Evolutionary conservation across 2,113 vertebrate species (phyloP), one percentile per base, ranked within the genome.

Genomic region (Phyllostomus hastatus): DNA sequence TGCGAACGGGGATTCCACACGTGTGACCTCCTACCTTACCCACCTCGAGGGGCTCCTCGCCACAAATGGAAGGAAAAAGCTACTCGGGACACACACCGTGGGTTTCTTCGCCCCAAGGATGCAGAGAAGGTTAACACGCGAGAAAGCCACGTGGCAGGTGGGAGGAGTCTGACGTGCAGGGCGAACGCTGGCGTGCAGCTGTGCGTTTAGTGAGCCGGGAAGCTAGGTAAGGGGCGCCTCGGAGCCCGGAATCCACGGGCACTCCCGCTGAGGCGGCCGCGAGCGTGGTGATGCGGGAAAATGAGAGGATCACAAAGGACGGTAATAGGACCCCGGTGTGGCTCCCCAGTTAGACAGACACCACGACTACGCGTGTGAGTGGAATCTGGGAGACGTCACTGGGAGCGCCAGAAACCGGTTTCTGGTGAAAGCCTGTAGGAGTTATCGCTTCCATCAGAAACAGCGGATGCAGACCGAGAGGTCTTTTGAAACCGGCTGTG

Each of bases 181-280:
- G 41, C 3, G 12, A 17, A 4, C 10, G 22, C 31, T 50, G 14
- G n/a, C 6, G 10, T 52, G 31, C 24, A 33, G 24, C 3, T 35
- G 17, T 1, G 15, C 11, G 2, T 24, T 38, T 20, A 5, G 33
- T 0, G 48, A 24, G 17, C 12, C 41, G 7, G 73, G 78, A 61
- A 54, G 12, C 22, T 6, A 9, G 28, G 4, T 0, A 22, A 28
- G 22, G 4, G 4, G 38, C 22, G 0, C 7, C 33, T 11, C 46
- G 11, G 28, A 33, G 93, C 52, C 84, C 54, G 14, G 64, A 17
- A 17, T 20, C 38, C 20, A 0, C 5, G 69, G 84, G 12, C 20
- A 1, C 15, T 61, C 41, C 48, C 10, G 48, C 96, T 70, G 11
- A 22, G 19, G 50, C 54, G 31, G 70, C 84, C n/a, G 17, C 20